Evolutionary conservation across 2,113 vertebrate genomes (phyloP), one percentile per base, ranked within the genome.

Genomic region (Xenotilapia leptura): DNA sequence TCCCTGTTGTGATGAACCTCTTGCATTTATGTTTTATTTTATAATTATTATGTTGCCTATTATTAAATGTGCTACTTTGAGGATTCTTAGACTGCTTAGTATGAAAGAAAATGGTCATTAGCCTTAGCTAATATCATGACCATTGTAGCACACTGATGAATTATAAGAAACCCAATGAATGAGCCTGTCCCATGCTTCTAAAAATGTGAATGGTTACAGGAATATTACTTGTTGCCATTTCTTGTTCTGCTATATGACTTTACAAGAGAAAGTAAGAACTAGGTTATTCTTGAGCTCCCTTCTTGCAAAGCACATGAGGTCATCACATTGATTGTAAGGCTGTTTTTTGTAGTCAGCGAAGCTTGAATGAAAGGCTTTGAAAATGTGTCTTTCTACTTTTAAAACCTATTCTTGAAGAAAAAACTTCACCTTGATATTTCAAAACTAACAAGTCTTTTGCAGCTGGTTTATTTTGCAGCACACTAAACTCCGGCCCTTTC

Each of bases 351-450:
- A 86, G 62, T 91, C 86, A 85, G 75, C 82, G 75, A 90, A 93
- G 85, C 89, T 91, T 85, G 90, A 92, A 90, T 86, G 31, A 70
- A 86, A 51, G 84, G 60, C 90, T 90, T 91, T 83, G 58, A 87
- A 92, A 91, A 87, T 88, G 31, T 90, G 58, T 90, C 79, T 89
- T 84, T 90, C 38, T 80, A 86, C 88, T 87, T 92, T 81, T 83
- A 26, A 93, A 87, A 83, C 51, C 15, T 70, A 60, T 88, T 93
- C 84, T 86, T 77, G 19, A 33, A 60, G 83, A 81, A 80, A 84
- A 88, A 87, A 86, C 82, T 49, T 73, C 4, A 8, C 60, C 91
- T 89, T 82, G 62, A 85, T 86, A 70, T 81, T 56, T 83, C 33
- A 68, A 55, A 87, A 90, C 70, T 5, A 31, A 65, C 65, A 54